Base-by-base conservation (phyloP, 2,113 vertebrate genomes). In the Alligator sinensis region DNA sequence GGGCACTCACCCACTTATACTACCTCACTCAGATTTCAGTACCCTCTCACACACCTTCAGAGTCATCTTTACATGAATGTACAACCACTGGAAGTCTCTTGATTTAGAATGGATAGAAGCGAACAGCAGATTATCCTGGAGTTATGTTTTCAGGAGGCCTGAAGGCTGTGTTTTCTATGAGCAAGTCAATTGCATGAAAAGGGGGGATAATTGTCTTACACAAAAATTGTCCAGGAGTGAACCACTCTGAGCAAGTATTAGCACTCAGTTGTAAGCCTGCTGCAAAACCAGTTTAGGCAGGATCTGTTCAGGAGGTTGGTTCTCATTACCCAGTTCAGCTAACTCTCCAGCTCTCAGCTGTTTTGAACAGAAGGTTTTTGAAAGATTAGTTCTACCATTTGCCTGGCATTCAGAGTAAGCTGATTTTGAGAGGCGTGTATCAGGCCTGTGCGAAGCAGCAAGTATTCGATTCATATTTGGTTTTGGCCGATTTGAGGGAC, bases 301-400 rank as follows among this genome's bases (percentile, higher is more conserved):
- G 1, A 87, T 55, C 63, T 80, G 17, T 70, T 66, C 59, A 87
- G 63, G 55, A 55, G 14, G 28, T 15, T 57, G 12, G 72, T 54
- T 90, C 90, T n/a, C n/a, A 54, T 81, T 70, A 80, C 47, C 75
- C 16, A 30, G 2, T 64, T 57, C n/a, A 92, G 21, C 61, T 25
- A 25, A 17, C 59, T 63, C 68, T 80, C 7, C 17, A 86, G 80
- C 24, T 78, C 82, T 83, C 54, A 3, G 8, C 27, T 89, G 88
- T 87, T 76, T n/a, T 62, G 75, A 62, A 21, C 60, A 55, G 6
- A 60, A 88, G 66, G 30, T 47, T 58, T 89, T 93, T 63, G 68
- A 91, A 92, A 72, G 86, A 91, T 86, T 81, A 93, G 63, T 94
- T 95, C 89, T 75, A 91, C 63, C 77, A 79, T 13, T 21, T 12